Evolutionary conservation across 2,797 vertebrate species (phyloP), one percentile per base, ranked within the genome.

Genomic region (Xenentodon cancila): DNA sequence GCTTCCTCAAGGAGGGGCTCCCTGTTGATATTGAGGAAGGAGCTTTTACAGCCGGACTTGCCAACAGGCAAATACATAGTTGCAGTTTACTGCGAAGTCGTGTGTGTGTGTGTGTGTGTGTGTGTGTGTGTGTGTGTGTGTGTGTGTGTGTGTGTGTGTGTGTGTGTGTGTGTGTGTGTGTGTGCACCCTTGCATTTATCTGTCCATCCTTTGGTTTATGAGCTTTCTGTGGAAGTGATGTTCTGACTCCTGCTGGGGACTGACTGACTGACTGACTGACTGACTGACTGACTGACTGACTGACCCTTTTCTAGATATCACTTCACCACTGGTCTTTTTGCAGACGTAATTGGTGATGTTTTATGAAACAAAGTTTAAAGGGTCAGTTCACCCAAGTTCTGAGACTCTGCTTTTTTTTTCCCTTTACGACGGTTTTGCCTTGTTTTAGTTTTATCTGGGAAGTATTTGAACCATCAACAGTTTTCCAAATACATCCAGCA

Each of bases 1-100:
- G 70, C 78, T 85, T 89, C 78, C 84, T 83, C 59, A 61, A 76
- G 77, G 75, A 64, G 59, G 73, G 21, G 62, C 68, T 80, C 83
- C 80, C 81, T 80, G 80, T 77, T 79, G 60, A 59, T 64, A 57
- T 65, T 56, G 61, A 67, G 62, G 69, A 77, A 61, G 62, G 67
- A 64, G 54, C 51, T 64, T 51, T 71, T 43, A 60, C 53, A 74
- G 50, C 40, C 25, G 7, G 72, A 73, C 54, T 43, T 46, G 51
- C 63, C 60, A 59, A 37, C n/a, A 16, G 56, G 50, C 22, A 3
- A 63, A 53, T 1, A 27, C 53, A 34, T 18, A 27, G 49, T 62
- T 46, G 15, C 40, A 22, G 53, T 68, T 74, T 57, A 64, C 11
- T 45, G 48, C 54, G 45, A 15, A 59, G 30, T 43, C 17, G 30